Conservation (phyloP, 2,888 invertebrate species). For the Cloeon dipterum region DNA sequence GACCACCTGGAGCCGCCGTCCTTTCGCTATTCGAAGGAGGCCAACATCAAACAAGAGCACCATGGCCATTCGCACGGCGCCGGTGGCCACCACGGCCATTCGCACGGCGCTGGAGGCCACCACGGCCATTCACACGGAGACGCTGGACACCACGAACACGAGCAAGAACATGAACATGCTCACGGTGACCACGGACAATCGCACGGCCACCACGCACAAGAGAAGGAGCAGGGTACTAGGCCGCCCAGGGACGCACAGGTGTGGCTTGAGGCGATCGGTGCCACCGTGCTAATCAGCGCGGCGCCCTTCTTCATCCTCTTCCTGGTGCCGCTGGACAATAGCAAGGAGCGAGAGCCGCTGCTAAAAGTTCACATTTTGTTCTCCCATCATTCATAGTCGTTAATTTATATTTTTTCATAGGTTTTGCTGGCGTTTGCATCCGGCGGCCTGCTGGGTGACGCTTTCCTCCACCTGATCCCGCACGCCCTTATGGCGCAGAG, state of each 20-base stretch:
- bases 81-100: slow-evolving; percentile 7
- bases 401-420: too few species aligned
- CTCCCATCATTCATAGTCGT: too few species aligned
- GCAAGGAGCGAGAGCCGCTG: slow-evolving; percentile 58
- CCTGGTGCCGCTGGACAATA: slow-evolving; percentile 77
- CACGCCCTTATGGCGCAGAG: slow-evolving; percentile 56
- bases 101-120: slow-evolving; percentile 8
- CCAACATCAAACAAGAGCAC: slow-evolving; percentile 21
- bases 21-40: slow-evolving; percentile 63
- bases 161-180: slow-evolving; percentile 10
- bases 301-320: slow-evolving; percentile 86
- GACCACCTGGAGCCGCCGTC: slow-evolving; percentile 37
- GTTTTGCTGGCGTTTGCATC: slow-evolving; percentile 74
- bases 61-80: slow-evolving; percentile 4
- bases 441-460: slow-evolving; percentile 90
- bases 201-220: slow-evolving; percentile 7
- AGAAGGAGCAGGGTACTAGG: slow-evolving; percentile 9
- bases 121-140: slow-evolving; percentile 6
- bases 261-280: slow-evolving; percentile 65
- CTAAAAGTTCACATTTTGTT: slow-evolving; percentile 76
- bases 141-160: too few species aligned
- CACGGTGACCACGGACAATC: slow-evolving; percentile 16
- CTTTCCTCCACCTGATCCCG: slow-evolving; percentile 94
- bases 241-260: slow-evolving; percentile 14
- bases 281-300: slow-evolving; percentile 83